These are phyloP conservation scores for Mastacembelus armatus DNA, from an alignment of 2,797 vertebrate species.

Conservation along the genomic window DNA sequence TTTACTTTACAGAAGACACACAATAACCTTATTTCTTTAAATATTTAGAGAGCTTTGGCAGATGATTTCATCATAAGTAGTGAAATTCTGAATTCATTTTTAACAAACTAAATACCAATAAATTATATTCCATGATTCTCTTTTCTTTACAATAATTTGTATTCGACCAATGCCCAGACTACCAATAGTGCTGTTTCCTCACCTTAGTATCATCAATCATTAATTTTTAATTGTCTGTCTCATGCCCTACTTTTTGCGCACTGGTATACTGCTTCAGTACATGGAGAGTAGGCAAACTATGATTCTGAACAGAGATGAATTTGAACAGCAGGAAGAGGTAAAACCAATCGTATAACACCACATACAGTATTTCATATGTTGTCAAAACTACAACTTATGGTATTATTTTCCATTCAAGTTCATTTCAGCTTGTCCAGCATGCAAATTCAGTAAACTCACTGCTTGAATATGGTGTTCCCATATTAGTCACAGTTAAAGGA, in stretches of 20 bases:
- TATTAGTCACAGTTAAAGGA: background rate
- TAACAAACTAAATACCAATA: background rate
- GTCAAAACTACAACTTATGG: conserved; percentile 7
- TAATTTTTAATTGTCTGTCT: conserved; percentile 63
- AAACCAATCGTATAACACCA: no score
- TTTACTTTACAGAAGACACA: background rate
- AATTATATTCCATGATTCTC: background rate
- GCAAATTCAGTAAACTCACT: conserved; percentile 12
- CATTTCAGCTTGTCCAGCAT: conserved; percentile 8
- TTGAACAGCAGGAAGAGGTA: no score
- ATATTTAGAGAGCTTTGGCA: background rate
- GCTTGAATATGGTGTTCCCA: conserved; percentile 18
- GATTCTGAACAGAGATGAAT: conserved; percentile 16
- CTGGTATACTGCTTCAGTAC: conserved; percentile 14
- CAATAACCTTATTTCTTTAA: background rate
- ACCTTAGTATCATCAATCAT: conserved; percentile 50
- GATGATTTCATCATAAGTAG: background rate
- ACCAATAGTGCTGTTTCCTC: conserved; percentile 18
- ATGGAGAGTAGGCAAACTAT: conserved; percentile 9
- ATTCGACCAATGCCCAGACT: background rate
- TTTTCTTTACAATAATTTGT: conserved; percentile 5
- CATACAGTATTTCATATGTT: background rate
- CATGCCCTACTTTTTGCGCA: conserved; percentile 58
- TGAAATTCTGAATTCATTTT: background rate
- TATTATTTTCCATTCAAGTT: conserved; percentile 8